Conservation (phyloP, 2,113 vertebrate genomes). For the Trogon surrucura region DNA sequence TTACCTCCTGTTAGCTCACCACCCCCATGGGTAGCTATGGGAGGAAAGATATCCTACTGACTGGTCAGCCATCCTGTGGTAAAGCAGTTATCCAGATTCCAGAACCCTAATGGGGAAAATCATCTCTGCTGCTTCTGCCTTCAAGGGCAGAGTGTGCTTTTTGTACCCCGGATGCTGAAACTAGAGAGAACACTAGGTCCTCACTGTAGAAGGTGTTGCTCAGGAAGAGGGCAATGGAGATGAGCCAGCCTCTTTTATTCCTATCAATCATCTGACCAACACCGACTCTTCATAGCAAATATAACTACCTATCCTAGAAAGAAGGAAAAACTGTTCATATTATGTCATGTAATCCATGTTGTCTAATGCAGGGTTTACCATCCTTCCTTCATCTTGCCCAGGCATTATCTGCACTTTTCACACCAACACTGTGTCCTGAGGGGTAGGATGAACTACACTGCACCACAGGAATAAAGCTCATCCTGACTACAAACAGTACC, state of each 20-base stretch:
- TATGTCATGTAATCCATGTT: neutral
- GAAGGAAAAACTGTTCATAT: neutral
- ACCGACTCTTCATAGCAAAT: neutral
- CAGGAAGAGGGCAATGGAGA: neutral
- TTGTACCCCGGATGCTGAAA: neutral
- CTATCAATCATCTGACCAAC: neutral
- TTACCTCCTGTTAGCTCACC: neutral
- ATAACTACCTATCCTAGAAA: neutral
- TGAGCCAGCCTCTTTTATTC: neutral
- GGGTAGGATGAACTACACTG: neutral
- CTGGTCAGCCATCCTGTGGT: accelerated
- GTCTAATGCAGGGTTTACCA: neutral
- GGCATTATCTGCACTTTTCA: neutral
- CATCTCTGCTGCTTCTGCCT: neutral
- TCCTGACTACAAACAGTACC: neutral
- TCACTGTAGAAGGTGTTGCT: neutral
- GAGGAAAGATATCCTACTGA: neutral
- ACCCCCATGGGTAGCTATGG: neutral
- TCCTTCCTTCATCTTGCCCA: neutral
- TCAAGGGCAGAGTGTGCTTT: neutral
- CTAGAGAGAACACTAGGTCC: neutral
- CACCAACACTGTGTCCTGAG: neutral
- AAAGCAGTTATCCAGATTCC: neutral
- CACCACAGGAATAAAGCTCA: neutral
- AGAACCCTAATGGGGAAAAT: neutral